Conservation (phyloP, 2,797 vertebrate genomes). For the Xenops minutus region DNA sequence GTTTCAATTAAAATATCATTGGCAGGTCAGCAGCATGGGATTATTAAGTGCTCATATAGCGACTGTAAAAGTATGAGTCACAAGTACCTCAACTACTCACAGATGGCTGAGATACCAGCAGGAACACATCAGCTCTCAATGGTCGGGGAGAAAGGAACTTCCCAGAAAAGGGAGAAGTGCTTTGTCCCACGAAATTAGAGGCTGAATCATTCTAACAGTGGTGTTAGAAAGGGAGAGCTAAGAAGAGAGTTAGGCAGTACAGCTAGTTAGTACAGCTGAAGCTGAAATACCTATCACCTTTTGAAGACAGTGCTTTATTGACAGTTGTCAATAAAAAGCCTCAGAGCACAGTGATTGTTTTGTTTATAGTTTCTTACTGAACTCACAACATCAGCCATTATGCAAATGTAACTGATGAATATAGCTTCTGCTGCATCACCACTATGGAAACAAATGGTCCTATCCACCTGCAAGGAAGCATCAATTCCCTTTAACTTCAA, state of each 20-base stretch:
- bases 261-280: neutral
- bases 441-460: neutral
- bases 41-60: neutral
- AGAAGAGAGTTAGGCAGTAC: neutral
- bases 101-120: neutral
- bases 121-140: neutral
- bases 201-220: neutral
- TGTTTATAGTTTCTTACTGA: neutral
- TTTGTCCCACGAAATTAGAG: neutral
- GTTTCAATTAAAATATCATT: neutral
- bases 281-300: neutral
- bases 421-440: neutral
- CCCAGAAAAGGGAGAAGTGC: neutral
- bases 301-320: neutral
- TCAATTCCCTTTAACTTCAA: neutral
- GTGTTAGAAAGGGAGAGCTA: accelerated
- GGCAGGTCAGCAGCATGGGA: neutral
- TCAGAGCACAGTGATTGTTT: neutral
- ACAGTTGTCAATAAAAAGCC: neutral
- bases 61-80: neutral
- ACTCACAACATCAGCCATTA: neutral
- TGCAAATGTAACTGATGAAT: neutral
- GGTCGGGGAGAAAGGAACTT: neutral
- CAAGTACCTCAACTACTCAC: neutral
- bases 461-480: neutral